Conservation (phyloP, 1,140 invertebrate species). For the Teleogryllus occipitalis region DNA sequence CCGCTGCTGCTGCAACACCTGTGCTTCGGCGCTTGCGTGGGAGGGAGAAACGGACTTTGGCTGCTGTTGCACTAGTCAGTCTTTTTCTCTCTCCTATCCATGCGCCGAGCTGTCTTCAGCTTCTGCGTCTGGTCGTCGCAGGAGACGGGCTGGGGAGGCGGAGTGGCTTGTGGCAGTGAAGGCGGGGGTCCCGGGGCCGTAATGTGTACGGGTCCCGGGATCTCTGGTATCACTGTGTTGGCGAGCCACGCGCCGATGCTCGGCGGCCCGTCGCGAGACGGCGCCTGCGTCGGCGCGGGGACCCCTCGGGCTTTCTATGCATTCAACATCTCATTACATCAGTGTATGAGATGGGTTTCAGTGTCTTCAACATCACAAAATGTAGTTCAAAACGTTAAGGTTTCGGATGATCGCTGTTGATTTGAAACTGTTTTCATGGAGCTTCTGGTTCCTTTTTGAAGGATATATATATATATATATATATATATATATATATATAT, state of each 20-base stretch:
- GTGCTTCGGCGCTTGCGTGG: constrained; percentile 27
- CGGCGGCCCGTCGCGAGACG: not conserved
- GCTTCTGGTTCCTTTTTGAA: no score
- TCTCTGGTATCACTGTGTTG: constrained; percentile 13
- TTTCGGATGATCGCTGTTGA: no score
- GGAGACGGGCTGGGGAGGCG: not conserved
- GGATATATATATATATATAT: no score
- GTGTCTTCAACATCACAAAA: no score
- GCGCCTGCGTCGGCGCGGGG: not conserved
- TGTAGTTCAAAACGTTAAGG: no score
- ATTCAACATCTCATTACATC: no score
- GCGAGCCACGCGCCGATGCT: not conserved
- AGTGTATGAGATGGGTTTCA: no score
- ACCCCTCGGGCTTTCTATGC: not conserved
- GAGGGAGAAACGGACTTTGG: constrained; percentile 44
- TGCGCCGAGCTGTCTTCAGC: not conserved
- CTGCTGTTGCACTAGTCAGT: constrained; percentile 39
- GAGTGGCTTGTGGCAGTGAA: not conserved
- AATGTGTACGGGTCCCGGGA: constrained; percentile 1
- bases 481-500: no score
- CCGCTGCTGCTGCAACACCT: not conserved
- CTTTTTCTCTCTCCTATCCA: constrained; percentile 46
- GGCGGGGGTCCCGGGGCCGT: constrained; percentile 9
- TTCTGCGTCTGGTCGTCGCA: no score
- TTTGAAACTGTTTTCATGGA: no score